Conservation (phyloP, 2,888 invertebrate genomes). For the Malacosoma neustria region DNA sequence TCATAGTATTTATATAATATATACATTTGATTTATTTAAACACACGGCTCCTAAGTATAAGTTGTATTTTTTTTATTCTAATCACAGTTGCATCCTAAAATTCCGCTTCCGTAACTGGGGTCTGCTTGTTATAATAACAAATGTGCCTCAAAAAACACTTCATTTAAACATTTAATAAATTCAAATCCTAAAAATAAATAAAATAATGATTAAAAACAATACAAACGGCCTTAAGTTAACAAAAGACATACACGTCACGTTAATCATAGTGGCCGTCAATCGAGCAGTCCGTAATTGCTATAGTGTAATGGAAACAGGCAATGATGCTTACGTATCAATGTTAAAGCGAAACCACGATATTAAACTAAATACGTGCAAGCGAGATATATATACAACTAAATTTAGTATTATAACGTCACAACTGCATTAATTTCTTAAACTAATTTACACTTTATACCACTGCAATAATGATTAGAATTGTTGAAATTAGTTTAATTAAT, state of each 20-base stretch:
- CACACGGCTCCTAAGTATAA: too few relatives aligned
- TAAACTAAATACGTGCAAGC: slow-evolving; percentile 37
- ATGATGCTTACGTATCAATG: slow-evolving; percentile 60
- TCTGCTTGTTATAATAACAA: too few relatives aligned
- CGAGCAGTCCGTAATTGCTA: slow-evolving; percentile 56
- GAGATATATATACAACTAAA: slow-evolving; percentile 46
- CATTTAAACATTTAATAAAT: too few relatives aligned
- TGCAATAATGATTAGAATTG: slow-evolving; percentile 38
- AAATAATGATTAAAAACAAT: slow-evolving; percentile 17
- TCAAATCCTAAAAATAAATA: too few relatives aligned
- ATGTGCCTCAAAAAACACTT: too few relatives aligned
- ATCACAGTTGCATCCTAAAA: too few relatives aligned
- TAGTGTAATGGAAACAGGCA: slow-evolving; percentile 71
- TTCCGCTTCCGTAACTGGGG: too few relatives aligned
- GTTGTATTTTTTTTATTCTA: too few relatives aligned
- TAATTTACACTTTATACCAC: slow-evolving; percentile 49
- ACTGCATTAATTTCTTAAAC: slow-evolving; percentile 44
- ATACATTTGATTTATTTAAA: too few relatives aligned
- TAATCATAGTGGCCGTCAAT: slow-evolving; percentile 30
- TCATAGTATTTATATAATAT: too few relatives aligned
- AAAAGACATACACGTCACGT: slow-evolving; percentile 6
- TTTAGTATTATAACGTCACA: slow-evolving; percentile 43
- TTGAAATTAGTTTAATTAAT: slow-evolving; percentile 6
- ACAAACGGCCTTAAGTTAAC: too few relatives aligned
- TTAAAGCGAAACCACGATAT: slow-evolving; percentile 39